Evolutionary conservation across 2,113 vertebrate genomes (phyloP).

Genomic region (Triplophysa rosa): DNA sequence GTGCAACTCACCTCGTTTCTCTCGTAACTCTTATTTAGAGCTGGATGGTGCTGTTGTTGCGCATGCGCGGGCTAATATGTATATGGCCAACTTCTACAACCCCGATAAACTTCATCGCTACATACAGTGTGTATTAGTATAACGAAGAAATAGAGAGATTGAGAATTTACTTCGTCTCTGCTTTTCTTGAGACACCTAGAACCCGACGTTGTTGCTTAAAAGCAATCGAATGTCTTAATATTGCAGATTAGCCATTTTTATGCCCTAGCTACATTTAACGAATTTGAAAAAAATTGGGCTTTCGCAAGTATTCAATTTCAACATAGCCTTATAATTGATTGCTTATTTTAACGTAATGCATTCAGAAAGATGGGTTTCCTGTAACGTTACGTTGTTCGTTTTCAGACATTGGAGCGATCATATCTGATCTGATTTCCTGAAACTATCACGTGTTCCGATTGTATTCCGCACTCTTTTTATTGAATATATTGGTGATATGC

Average conservation of each 20-base stretch:
- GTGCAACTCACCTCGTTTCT: constrained; percentile 84
- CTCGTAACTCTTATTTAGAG: constrained; percentile 85
- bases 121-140: neutral
- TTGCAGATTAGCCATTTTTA: neutral
- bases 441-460: constrained; percentile 43
- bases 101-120: constrained; percentile 74
- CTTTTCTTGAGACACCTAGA: too few species aligned
- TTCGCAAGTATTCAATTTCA: neutral
- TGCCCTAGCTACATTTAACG: too few species aligned
- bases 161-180: too few species aligned
- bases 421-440: constrained; percentile 54
- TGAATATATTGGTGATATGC: neutral
- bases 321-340: neutral
- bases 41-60: constrained; percentile 67
- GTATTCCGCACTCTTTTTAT: neutral
- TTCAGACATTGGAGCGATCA: neutral
- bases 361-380: neutral
- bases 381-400: neutral
- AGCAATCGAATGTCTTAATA: neutral
- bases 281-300: neutral
- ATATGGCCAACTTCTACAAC: constrained; percentile 77
- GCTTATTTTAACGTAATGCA: neutral
- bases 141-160: neutral
- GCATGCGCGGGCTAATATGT: constrained; percentile 76
- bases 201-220: neutral